phyloP scores from a whole-genome alignment of 2,113 vertebrate genomes.

The Hyla sarda region DNA sequence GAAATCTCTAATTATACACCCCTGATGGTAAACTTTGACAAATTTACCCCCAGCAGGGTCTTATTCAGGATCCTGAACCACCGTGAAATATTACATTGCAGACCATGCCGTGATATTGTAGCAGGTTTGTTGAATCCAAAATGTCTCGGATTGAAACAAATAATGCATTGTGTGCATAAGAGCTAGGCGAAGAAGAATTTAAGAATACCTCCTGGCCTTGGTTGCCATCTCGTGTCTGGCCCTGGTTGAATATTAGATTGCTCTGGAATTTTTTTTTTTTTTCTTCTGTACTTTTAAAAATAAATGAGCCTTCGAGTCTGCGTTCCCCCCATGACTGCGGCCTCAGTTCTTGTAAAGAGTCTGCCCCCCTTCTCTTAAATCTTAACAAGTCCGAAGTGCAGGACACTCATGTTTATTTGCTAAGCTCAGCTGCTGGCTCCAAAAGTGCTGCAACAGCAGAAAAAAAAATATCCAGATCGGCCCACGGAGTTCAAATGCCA shows the following conservation, averaged over 20 bases:
- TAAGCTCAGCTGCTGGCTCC: conserved; percentile 58
- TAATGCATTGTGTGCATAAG: not conserved
- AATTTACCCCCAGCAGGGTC: conserved; percentile 31
- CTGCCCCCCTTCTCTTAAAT: conserved; percentile 48
- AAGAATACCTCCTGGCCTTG: not conserved
- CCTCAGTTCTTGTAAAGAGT: conserved; percentile 54
- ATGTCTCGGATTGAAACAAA: not conserved
- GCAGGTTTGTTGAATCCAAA: not conserved
- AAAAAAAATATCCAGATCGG: conserved; percentile 32
- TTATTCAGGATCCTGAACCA: not conserved
- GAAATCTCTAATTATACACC: conserved; percentile 40
- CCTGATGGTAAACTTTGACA: conserved; percentile 24
- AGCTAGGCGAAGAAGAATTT: not conserved
- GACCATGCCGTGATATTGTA: conserved; percentile 1
- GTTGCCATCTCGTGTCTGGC: not conserved
- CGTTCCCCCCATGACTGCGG: conserved; percentile 34
- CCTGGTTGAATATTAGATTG: conserved; percentile 1
- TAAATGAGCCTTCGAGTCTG: conserved; percentile 33
- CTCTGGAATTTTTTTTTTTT: conserved; percentile 5
- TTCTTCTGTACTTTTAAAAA: conserved; percentile 10
- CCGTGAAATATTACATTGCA: not conserved
- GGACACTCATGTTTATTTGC: conserved; percentile 59
- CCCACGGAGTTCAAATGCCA: conserved; percentile 59
- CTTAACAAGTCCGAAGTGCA: conserved; percentile 56
- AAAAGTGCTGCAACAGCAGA: conserved; percentile 53